phyloP scores from a whole-genome alignment of 2,888 invertebrate genomes.

The Caenorhabditis zanzibari region DNA sequence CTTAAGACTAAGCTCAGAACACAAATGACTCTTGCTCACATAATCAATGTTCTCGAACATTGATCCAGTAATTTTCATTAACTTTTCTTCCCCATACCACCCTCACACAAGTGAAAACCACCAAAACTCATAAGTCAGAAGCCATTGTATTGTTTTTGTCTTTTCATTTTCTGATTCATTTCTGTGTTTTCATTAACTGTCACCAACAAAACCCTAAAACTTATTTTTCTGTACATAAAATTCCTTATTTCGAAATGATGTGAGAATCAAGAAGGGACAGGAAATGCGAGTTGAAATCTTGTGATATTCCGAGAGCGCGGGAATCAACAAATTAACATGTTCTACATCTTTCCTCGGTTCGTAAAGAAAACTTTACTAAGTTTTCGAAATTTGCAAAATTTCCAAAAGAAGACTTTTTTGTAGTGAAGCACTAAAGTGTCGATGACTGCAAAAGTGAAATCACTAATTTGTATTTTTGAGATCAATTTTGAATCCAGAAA shows the following conservation, averaged over 20 bases:
- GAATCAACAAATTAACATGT: background rate
- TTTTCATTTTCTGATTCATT: slow-evolving; percentile 1
- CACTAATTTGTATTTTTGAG: background rate
- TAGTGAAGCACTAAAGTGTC: background rate
- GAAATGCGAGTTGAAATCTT: background rate
- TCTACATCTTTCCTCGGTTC: background rate
- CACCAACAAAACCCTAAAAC: background rate
- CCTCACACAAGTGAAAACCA: background rate
- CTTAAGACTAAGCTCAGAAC: background rate
- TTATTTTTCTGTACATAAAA: background rate
- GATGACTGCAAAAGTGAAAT: background rate
- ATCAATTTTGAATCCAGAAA: background rate
- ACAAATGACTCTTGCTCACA: background rate
- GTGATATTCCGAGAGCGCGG: background rate
- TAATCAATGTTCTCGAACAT: background rate
- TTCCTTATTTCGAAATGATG: background rate
- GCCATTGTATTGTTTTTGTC: slow-evolving; percentile 2
- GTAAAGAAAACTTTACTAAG: background rate
- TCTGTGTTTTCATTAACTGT: background rate
- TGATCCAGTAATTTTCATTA: background rate
- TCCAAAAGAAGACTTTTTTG: slow-evolving; percentile 6
- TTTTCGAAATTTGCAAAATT: background rate
- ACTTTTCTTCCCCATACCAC: background rate
- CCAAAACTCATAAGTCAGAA: slow-evolving; percentile 20
- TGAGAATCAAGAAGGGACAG: background rate